phyloP scores from a whole-genome alignment of 2,113 vertebrate genomes.

The Hepsetus odoe region DNA sequence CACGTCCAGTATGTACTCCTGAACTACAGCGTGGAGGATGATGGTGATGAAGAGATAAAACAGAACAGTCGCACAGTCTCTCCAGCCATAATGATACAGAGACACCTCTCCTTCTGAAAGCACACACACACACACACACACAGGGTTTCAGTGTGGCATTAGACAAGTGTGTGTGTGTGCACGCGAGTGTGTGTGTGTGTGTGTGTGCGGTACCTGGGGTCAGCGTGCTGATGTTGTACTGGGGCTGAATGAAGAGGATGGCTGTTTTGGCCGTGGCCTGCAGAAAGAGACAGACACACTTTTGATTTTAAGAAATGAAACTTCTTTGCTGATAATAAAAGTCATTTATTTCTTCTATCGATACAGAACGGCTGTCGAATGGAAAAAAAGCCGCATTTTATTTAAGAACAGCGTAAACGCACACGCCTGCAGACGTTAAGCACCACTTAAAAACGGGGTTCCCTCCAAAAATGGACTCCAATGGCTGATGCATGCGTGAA shows the following conservation, averaged over 20 bases:
- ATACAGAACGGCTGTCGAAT: too few relatives aligned
- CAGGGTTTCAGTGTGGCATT: neutral
- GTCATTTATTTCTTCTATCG: too few relatives aligned
- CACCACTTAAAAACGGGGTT: too few relatives aligned
- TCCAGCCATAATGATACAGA: conserved; percentile 91
- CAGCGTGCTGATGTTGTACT: conserved; percentile 89
- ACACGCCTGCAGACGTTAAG: too few relatives aligned
- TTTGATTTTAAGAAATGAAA: too few relatives aligned
- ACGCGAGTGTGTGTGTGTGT: neutral
- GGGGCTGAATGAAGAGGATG: conserved; percentile 97
- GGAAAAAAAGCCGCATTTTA: too few relatives aligned
- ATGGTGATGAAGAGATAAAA: conserved; percentile 94
- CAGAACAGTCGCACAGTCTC: conserved; percentile 89
- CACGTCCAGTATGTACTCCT: conserved; percentile 95
- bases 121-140: conserved; percentile 21
- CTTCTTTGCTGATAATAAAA: too few relatives aligned
- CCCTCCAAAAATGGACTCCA: too few relatives aligned
- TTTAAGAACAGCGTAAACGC: too few relatives aligned
- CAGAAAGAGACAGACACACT: conserved; percentile 59
- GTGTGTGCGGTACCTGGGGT: conserved; percentile 78
- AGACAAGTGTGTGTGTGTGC: neutral
- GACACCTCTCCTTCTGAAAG: conserved; percentile 86
- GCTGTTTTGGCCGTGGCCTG: conserved; percentile 97
- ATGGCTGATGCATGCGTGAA: too few relatives aligned
- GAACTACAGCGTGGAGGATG: conserved; percentile 93